Base-by-base conservation (phyloP, 2,888 invertebrate genomes). In the Diarsia mendica region DNA sequence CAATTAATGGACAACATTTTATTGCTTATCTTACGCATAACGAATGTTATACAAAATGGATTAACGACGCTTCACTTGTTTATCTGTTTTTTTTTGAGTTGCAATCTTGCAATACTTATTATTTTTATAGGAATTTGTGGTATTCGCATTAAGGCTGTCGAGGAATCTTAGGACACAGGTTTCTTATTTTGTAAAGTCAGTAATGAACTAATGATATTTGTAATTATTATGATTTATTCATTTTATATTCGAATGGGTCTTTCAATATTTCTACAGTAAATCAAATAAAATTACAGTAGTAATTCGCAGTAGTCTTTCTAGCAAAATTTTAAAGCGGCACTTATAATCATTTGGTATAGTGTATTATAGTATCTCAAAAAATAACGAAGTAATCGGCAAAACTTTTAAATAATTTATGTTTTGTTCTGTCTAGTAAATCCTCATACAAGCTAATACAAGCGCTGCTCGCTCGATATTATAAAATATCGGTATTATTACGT, bases 1-100 rank as follows among this genome's bases (percentile, higher is more conserved):
- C 94, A 94, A 93, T 94, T 94, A 94, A 94, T 92, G 92, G 92
- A 92, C 92, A 91, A 90, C 91, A 91, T 93, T 93, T 93, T 92
- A 93, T 93, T 94, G 92, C 93, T 93, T 93, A 92, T 93, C 92
- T 92, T 88, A 87, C 87, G 87, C 84, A 88, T 92, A 92, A 92
- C 91, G 87, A 89, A 87, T 90, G 91, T 90, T 91, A 90, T 91
- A 82, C 83, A 89, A 87, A 87, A 89, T 87, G 88, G 88, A 91
- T 91, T 91, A 90, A 89, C 87, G 85, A 89, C 80, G 84, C 80
- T 81, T 77, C 68, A 82, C 75, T 83, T 84, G 79, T 82, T 80
- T 84, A 84, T 86, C 85, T 72, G 70, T 82, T 87, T 77, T 85
- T 87, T 82, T 87, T 85, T 80, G 61, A 79, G 15, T 71, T 75